Conservation (phyloP, 2,113 vertebrate species). For the Leptobrachium leishanense region DNA sequence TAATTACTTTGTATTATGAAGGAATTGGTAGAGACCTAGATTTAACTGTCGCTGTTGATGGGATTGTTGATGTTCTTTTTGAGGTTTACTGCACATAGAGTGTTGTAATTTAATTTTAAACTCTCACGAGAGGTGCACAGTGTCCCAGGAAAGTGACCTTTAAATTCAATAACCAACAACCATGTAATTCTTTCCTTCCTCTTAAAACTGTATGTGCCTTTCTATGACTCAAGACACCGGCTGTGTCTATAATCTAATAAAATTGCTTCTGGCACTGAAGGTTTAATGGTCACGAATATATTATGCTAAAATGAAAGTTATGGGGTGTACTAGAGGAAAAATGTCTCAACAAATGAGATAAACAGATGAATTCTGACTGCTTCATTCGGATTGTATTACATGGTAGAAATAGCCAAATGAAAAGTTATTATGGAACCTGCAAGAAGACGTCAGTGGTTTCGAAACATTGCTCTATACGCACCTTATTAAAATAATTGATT, state of each 20-base stretch:
- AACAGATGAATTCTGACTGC: background rate
- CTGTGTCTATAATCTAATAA: conserved; percentile 45
- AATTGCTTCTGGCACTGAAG: conserved; percentile 39
- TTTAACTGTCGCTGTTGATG: conserved; percentile 46
- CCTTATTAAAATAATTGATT: too few relatives aligned
- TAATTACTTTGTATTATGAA: conserved; percentile 49
- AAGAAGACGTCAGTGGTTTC: too few relatives aligned
- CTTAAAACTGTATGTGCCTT: conserved; percentile 40
- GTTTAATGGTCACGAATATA: conserved; percentile 45
- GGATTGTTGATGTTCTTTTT: conserved; percentile 48
- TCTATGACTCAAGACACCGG: conserved; percentile 35
- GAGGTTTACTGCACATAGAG: conserved; percentile 48
- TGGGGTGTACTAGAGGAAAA: conserved; percentile 11
- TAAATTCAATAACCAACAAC: conserved; percentile 49
- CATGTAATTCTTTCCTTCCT: conserved; percentile 48
- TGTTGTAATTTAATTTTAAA: conserved; percentile 50
- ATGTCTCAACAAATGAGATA: conserved; percentile 14
- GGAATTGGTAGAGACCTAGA: conserved; percentile 40
- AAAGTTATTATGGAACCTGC: too few relatives aligned
- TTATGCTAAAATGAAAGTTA: conserved; percentile 43
- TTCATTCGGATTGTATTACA: background rate
- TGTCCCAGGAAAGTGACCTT: conserved; percentile 48
- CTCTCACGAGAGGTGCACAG: conserved; percentile 45
- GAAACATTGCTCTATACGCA: too few relatives aligned
- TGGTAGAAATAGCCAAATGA: too few relatives aligned